These are phyloP conservation scores for Cataglyphis rosenhaueri DNA, from an alignment of 2,888 invertebrate genomes.

Conservation along the genomic window DNA sequence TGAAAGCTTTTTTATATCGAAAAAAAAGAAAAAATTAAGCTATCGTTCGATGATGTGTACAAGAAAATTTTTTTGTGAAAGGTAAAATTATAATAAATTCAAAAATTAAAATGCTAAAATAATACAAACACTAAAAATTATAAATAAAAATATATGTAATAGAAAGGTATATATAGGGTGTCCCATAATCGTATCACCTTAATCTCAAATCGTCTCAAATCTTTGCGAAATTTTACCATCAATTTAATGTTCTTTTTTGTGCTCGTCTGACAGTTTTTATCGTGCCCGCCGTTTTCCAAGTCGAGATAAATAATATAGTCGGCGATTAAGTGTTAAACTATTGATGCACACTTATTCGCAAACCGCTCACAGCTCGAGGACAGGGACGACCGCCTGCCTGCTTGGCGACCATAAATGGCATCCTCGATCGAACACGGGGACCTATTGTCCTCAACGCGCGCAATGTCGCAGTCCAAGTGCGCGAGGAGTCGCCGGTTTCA, in stretches of 20 bases:
- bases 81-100: neutral
- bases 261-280: neutral
- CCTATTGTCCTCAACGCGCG: slow-evolving; percentile 59
- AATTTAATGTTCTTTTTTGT: neutral
- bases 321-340: slow-evolving; percentile 6
- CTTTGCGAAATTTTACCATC: neutral
- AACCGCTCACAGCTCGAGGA: slow-evolving; percentile 60
- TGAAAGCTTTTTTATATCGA: neutral
- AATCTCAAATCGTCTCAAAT: neutral
- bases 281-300: neutral
- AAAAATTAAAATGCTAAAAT: neutral
- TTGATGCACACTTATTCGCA: slow-evolving; percentile 33
- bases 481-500: slow-evolving; percentile 50
- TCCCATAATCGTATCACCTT: too few relatives aligned
- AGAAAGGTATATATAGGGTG: neutral
- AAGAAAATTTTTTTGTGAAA: neutral
- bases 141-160: neutral
- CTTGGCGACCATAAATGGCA: slow-evolving; percentile 70
- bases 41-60: neutral
- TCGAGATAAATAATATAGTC: neutral
- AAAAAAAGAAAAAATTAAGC: neutral
- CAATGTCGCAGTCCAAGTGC: slow-evolving; percentile 55
- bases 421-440: slow-evolving; percentile 56
- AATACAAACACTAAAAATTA: neutral
- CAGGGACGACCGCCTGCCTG: slow-evolving; percentile 48